A percentile compares a stretch with the other conserved stretches of the same genome.
Evolutionary conservation across 2,113 vertebrate species (phyloP).

Genomic region (Pimephales promelas): DNA sequence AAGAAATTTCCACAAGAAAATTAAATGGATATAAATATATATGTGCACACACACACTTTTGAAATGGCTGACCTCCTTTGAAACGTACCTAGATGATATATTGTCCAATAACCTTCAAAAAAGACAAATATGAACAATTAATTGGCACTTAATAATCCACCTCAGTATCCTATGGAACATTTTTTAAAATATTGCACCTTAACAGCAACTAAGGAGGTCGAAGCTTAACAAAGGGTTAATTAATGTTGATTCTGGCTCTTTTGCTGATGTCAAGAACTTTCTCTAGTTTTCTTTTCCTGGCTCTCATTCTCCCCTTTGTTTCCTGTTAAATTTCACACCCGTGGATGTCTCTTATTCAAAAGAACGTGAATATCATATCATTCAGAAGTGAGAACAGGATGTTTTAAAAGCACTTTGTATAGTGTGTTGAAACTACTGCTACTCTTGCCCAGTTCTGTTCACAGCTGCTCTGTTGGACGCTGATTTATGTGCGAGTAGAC

Average conservation of each 20-base stretch:
- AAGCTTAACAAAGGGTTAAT: not conserved
- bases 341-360: slow-evolving; percentile 66
- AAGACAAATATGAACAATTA: too few species aligned
- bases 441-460: slow-evolving; percentile 54
- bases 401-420: slow-evolving; percentile 62
- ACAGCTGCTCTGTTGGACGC: slow-evolving; percentile 56
- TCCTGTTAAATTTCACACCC: not conserved
- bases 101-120: too few species aligned
- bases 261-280: not conserved
- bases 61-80: too few species aligned
- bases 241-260: not conserved
- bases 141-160: too few species aligned
- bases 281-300: slow-evolving; percentile 2
- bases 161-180: too few species aligned
- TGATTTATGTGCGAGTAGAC: slow-evolving; percentile 63
- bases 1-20: not conserved
- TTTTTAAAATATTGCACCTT: too few species aligned
- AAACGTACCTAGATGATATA: too few species aligned
- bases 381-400: slow-evolving; percentile 67
- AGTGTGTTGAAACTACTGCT: slow-evolving; percentile 57
- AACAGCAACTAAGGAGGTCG: not conserved
- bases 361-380: slow-evolving; percentile 68
- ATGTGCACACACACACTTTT: too few species aligned
- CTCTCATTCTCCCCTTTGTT: not conserved
- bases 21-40: too few species aligned